Conservation (phyloP, 2,888 invertebrate species). For the Mallateleia sp. region DNA sequence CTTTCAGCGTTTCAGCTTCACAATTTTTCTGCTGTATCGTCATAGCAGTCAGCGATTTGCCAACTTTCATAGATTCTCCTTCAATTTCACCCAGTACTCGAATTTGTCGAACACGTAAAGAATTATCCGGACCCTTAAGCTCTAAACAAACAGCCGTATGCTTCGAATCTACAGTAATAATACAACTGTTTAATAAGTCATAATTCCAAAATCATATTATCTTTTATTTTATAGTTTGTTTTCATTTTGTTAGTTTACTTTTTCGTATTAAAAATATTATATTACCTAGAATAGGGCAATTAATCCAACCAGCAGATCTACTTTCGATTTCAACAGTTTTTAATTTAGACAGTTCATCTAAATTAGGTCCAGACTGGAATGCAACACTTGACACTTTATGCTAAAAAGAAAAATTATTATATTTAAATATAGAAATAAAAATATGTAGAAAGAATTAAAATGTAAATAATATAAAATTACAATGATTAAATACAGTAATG, state of each 20-base stretch:
- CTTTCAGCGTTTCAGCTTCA: constrained; percentile 97
- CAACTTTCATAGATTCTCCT: constrained; percentile 90
- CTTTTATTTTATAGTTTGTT: too few species aligned
- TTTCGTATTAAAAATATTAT: too few species aligned
- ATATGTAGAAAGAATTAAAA: too few species aligned
- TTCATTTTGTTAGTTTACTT: too few species aligned
- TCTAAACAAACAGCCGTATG: constrained; percentile 94
- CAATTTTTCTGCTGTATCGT: constrained; percentile 96
- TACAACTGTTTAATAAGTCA: constrained; percentile 8
- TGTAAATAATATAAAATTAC: neutral
- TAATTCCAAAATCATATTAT: too few species aligned
- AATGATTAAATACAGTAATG: too few species aligned
- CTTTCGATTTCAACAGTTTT: constrained; percentile 96
- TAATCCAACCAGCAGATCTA: constrained; percentile 97
- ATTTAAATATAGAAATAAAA: constrained; percentile 26
- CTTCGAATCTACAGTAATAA: constrained; percentile 88
- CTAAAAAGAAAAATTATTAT: constrained; percentile 90
- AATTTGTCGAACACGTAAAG: constrained; percentile 96
- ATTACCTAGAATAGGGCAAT: constrained; percentile 94
- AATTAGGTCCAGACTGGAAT: constrained; percentile 95
- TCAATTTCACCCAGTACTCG: constrained; percentile 92
- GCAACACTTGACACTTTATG: constrained; percentile 96
- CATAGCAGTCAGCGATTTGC: constrained; percentile 90
- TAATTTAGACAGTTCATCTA: constrained; percentile 95
- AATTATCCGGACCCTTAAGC: constrained; percentile 97